Conservation (phyloP, 1,140 invertebrate species). For the Sycophaga agraensis region DNA sequence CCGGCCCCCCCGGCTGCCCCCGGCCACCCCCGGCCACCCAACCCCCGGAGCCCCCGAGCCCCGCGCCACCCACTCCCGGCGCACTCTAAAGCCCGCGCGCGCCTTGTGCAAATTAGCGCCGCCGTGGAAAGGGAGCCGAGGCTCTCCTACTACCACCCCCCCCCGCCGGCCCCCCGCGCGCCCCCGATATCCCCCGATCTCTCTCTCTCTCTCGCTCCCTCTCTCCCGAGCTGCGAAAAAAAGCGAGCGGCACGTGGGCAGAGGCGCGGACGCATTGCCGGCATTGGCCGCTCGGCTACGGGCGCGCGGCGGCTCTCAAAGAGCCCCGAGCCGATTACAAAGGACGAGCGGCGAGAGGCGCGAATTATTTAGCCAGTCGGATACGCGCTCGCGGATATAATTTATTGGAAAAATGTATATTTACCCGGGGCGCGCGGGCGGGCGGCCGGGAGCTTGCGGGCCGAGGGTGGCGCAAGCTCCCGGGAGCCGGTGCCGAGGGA, state of each 20-base stretch:
- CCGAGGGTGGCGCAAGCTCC: too few species aligned
- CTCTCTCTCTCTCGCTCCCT: too few species aligned
- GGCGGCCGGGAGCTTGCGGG: too few species aligned
- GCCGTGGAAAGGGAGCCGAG: too few species aligned
- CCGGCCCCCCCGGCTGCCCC: too few species aligned
- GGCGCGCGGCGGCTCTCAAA: constrained; percentile 1
- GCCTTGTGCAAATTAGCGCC: constrained; percentile 2
- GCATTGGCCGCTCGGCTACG: background rate
- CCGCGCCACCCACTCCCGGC: background rate
- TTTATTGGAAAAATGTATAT: constrained; percentile 21
- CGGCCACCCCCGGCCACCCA: too few species aligned
- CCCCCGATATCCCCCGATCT: too few species aligned
- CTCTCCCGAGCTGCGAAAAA: background rate
- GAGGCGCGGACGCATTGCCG: background rate
- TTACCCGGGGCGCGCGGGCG: too few species aligned
- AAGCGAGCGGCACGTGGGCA: background rate
- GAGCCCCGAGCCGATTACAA: constrained; percentile 14
- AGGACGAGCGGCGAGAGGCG: background rate
- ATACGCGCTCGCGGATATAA: background rate
- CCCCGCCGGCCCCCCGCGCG: too few species aligned
- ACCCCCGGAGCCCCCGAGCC: background rate
- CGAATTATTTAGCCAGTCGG: constrained; percentile 22
- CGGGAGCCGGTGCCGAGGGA: too few species aligned
- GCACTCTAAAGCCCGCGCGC: background rate
- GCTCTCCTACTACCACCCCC: too few species aligned